Conservation (phyloP, 2,888 invertebrate species). For the Tyria jacobaeae region DNA sequence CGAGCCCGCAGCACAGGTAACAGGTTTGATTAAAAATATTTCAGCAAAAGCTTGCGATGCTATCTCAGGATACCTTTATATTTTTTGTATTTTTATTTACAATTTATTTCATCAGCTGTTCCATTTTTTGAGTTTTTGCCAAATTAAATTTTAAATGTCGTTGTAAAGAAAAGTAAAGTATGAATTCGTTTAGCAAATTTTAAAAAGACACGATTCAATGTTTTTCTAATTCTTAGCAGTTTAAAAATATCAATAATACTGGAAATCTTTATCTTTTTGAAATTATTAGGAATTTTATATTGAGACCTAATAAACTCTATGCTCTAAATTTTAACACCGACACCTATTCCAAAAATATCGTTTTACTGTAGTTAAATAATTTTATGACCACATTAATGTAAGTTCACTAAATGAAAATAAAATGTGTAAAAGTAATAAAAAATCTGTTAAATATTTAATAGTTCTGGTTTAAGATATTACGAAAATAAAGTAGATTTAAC, state of each 20-base stretch:
- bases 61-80: constrained; percentile 59
- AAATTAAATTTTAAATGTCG: too few relatives aligned
- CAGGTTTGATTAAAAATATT: constrained; percentile 85
- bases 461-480: too few relatives aligned
- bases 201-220: too few relatives aligned
- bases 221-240: too few relatives aligned
- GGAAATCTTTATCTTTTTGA: background rate
- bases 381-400: too few relatives aligned
- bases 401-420: too few relatives aligned
- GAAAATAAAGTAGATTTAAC: background rate
- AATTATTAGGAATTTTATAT: background rate
- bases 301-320: too few relatives aligned
- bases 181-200: background rate
- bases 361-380: background rate
- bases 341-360: too few relatives aligned
- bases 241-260: background rate
- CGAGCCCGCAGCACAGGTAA: constrained; percentile 77
- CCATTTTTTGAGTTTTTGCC: too few relatives aligned
- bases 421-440: too few relatives aligned
- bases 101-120: constrained; percentile 45
- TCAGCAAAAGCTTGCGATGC: constrained; percentile 75
- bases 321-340: too few relatives aligned
- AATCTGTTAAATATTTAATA: too few relatives aligned
- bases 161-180: background rate
- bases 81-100: constrained; percentile 47